Evolutionary conservation across 1,140 invertebrate species (phyloP), one percentile per base, ranked within the genome.

Genomic region (Zaprionus ornatus): DNA sequence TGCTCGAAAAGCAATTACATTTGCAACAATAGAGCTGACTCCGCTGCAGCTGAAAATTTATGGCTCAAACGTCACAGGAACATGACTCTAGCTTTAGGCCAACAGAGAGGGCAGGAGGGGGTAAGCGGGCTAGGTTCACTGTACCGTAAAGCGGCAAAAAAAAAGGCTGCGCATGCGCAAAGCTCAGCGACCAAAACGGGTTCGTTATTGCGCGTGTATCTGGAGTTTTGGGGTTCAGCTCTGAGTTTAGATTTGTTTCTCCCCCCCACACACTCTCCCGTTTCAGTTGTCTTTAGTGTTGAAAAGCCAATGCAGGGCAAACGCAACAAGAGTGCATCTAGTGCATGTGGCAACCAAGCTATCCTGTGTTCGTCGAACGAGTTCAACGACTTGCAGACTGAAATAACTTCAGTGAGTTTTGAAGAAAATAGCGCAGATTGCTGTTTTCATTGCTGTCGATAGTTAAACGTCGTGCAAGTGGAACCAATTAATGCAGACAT

Each of bases 161-260:
- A 81, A 77, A 86, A 84, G 70, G 84, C 68, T 83, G 84, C 88
- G 85, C 84, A 90, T 84, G 84, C 84, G 80, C 84, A 88, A 87
- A 87, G 79, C 76, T 77, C 82, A 87, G 74, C 84, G 48, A 68
- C 68, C 78, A 82, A 87, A 87, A 87, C 84, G 77, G 84, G 80
- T 84, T 87, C 69, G 56, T 74, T 74, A 50, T 21, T 21, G 45
- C 10, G 45, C 19, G 77, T 75, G 50, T 61, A 19, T 61, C 25
- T 35, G 21, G 15, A 32, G 48, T 75, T 77, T 72, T 81, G 60
- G 63, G 48, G 54, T 67, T 76, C 35, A 42, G 60, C 56, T 69
- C 57, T 52, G 40, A 55, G 29, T 50, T 68, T 45, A 37, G n/a
- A 48, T 52, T 68, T 56, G 37, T 9, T 32, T 32, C 29, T 10